These are phyloP conservation scores for Chrysaora quinquecirrha DNA, from an alignment of 30 jellyfish, hydroid and myxozoan species.

Conservation along the genomic window DNA sequence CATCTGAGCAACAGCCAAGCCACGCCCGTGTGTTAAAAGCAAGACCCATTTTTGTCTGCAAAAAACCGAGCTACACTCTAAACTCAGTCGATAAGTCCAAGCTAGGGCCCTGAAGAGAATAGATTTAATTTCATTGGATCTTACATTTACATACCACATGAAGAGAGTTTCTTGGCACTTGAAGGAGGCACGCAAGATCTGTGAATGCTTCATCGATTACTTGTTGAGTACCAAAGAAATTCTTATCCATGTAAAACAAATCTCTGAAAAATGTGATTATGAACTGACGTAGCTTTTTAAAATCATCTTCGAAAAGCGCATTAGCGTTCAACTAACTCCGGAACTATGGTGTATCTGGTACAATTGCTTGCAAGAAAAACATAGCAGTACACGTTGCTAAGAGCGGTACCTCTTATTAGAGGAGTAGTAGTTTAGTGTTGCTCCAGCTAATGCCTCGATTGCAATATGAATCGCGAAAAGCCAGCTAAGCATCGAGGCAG, in stretches of 20 bases:
- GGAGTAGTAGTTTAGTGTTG: neutral
- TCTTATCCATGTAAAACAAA: conserved; percentile 74
- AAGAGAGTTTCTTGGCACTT: conserved; percentile 83
- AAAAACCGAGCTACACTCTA: no score
- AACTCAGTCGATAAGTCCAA: no score
- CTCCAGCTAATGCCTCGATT: neutral
- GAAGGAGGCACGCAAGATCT: conserved; percentile 90
- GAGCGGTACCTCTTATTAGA: neutral
- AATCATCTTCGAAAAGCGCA: no score
- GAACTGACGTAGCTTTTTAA: no score
- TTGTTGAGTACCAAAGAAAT: conserved; percentile 76
- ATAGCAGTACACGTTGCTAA: neutral
- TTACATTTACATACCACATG: conserved; percentile 80
- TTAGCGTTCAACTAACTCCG: neutral
- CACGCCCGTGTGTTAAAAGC: no score
- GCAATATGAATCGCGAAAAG: neutral
- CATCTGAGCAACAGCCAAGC: no score
- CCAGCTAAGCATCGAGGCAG: no score
- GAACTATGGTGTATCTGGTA: neutral
- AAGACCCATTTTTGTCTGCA: no score
- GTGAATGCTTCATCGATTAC: conserved; percentile 86
- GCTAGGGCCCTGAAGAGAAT: no score
- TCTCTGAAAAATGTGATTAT: conserved; percentile 47
- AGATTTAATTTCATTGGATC: no score
- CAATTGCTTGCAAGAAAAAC: no score